Base-by-base conservation (phyloP, 2,797 vertebrate species). In the Rhinogobio ventralis region DNA sequence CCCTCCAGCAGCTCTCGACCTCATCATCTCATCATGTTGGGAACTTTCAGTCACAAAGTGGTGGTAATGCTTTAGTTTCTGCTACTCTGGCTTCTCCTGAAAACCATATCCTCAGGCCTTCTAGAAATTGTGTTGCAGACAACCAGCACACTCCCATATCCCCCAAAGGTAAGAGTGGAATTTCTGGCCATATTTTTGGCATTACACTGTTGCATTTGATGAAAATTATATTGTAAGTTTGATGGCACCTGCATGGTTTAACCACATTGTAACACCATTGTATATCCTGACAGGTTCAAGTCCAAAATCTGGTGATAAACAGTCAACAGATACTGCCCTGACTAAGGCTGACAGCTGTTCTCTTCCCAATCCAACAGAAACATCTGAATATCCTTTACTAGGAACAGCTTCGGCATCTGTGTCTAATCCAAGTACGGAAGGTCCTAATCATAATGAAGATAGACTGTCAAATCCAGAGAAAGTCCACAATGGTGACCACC, bases 1-100 rank as follows among this genome's bases (percentile, higher is more conserved):
- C 97, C 90, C 96, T 99, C 94, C 98, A 99, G 94, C 98, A 98
- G 94, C 95, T 99, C 82, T 98, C 98, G 0, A 97, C 98, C 77
- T 97, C 96, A 74, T 90, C 95, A 85, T 93, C 92, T 83, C 95
- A 95, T 90, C 95, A 94, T 88, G 91, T 90, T 68, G 89, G 89
- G 74, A 92, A 89, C 90, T 93, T 93, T 89, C 92, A 92, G 87
- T 92, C 92, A 77, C 91, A 89, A 89, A 92, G 89, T 90, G 81
- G 90, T 93, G 93, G 93, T 93, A 93, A 87, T 89, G 69, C 85
- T 90, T 90, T 91, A 90, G 71, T 89, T 62, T 45, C n/a, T 46
- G 62, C 94, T 1, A 23, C 17, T 23, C 42, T 25, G 17, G 83
- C 93, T 85, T 89, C 90, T 71, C 82, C 87, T 28, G 94, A 95